Percentiles rank a stretch among this genome's conserved stretches.
Evolutionary conservation across 2,113 vertebrate genomes (phyloP).

Genomic region (Pelecanoides urinatrix): DNA sequence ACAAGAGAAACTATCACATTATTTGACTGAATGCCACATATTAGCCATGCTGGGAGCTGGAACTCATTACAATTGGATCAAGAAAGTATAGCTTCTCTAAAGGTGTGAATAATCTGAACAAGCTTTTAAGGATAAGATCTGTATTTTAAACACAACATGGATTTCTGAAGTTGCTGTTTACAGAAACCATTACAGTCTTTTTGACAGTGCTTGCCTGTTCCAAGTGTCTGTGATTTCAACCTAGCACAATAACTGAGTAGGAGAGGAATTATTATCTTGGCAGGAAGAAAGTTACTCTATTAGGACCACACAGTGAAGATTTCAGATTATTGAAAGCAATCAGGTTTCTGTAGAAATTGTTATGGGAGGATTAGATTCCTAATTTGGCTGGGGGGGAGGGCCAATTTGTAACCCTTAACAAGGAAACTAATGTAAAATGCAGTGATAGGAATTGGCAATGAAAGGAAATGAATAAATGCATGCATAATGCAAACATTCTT

Average conservation of each 20-base stretch:
- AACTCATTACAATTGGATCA: background rate
- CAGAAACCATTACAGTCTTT: background rate
- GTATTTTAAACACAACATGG: background rate
- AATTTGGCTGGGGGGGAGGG: background rate
- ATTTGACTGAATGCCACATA: background rate
- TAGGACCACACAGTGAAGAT: slow-evolving; percentile 17
- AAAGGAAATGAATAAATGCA: background rate
- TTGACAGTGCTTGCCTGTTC: background rate
- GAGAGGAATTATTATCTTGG: background rate
- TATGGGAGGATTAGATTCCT: background rate
- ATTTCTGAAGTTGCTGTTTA: background rate
- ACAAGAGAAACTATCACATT: background rate
- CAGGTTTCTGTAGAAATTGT: background rate
- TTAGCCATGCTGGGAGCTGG: background rate
- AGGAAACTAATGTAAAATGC: background rate
- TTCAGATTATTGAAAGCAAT: background rate
- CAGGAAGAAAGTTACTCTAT: background rate
- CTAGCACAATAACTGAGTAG: background rate
- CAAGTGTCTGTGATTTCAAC: background rate
- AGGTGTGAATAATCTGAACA: background rate
- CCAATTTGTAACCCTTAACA: background rate
- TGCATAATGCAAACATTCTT: background rate
- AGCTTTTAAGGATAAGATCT: background rate
- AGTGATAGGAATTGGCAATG: background rate
- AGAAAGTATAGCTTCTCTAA: background rate